Conservation (phyloP, 2,113 vertebrate genomes). For the Rhombomys opimus region DNA sequence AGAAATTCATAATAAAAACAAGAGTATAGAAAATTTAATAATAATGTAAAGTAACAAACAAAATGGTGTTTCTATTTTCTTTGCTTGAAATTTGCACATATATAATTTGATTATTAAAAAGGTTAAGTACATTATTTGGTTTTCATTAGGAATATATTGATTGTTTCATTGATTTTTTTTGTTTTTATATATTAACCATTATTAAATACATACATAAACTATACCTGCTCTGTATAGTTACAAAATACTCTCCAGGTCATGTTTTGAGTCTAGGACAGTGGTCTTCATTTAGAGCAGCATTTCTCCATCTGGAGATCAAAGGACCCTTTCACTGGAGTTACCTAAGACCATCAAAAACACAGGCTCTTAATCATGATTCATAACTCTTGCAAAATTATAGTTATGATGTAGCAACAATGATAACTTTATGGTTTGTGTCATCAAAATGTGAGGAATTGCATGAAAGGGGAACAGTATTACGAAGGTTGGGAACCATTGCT, state of each 20-base stretch:
- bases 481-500: too few species aligned
- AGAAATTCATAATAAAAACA: too few species aligned
- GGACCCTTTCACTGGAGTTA: too few species aligned
- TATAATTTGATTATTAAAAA: background rate
- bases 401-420: background rate
- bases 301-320: background rate
- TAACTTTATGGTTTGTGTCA: too few species aligned
- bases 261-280: background rate
- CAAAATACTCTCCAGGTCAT: background rate
- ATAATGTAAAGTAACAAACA: too few species aligned
- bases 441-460: too few species aligned
- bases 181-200: background rate
- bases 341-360: too few species aligned
- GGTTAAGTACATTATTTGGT: background rate
- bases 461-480: too few species aligned
- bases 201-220: background rate
- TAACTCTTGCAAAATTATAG: background rate
- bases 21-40: too few species aligned
- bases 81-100: too few species aligned
- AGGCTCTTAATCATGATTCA: background rate
- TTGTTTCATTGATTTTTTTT: background rate
- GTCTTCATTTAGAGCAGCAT: background rate
- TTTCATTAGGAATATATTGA: background rate
- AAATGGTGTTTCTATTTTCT: too few species aligned
- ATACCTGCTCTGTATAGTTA: background rate